Conservation (phyloP, 2,888 invertebrate genomes). For the Tachina lurida region DNA sequence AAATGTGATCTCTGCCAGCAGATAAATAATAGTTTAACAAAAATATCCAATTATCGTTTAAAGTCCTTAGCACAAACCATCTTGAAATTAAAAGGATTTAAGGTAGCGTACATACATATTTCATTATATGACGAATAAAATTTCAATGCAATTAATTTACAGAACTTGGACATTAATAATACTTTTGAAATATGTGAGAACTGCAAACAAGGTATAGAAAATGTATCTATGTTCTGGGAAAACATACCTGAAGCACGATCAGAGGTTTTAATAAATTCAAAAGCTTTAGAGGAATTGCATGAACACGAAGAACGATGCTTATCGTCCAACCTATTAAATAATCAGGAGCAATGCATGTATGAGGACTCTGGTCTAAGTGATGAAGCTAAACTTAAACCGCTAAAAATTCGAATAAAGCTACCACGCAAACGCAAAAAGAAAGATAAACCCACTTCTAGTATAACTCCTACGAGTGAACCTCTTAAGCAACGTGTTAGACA, state of each 20-base stretch:
- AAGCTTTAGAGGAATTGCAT: neutral
- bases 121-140: neutral
- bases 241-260: constrained; percentile 44
- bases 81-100: constrained; percentile 47
- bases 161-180: constrained; percentile 11
- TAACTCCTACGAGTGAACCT: neutral
- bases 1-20: constrained; percentile 45
- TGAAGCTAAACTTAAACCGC: constrained; percentile 2
- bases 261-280: neutral
- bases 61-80: constrained; percentile 30
- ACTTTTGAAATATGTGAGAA: constrained; percentile 9
- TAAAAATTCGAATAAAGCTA: constrained; percentile 42
- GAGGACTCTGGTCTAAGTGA: neutral
- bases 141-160: neutral
- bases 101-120: constrained; percentile 7
- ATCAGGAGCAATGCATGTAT: neutral
- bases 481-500: constrained; percentile 44
- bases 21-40: constrained; percentile 20
- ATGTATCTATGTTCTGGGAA: constrained; percentile 41
- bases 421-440: neutral
- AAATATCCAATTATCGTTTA: constrained; percentile 9
- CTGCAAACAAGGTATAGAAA: constrained; percentile 36
- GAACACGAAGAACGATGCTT: neutral
- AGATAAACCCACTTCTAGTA: neutral
- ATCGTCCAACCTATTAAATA: neutral